These are phyloP conservation scores for Corella eumyota DNA, from an alignment of 23 tunicate species.

Conservation along the genomic window DNA sequence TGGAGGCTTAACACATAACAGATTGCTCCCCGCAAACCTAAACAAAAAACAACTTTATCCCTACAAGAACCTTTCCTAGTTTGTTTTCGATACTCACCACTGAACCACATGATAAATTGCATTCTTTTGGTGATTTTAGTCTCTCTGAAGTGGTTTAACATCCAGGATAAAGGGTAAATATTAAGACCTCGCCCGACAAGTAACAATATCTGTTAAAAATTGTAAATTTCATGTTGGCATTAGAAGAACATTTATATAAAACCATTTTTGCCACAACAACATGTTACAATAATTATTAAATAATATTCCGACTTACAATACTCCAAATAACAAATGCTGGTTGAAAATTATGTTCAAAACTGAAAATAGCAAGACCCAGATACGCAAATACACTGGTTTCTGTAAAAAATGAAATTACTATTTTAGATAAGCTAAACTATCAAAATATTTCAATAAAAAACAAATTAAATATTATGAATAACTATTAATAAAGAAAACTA, in stretches of 20 bases:
- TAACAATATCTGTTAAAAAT: constrained; percentile 35
- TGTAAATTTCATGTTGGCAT: background rate
- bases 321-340: constrained; percentile 99
- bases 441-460: too few species aligned
- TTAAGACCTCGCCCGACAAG: constrained; percentile 82
- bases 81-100: constrained; percentile 50
- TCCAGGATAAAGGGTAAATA: constrained; percentile 95
- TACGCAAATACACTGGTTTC: constrained; percentile 98
- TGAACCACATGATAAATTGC: constrained; percentile 99
- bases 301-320: constrained; percentile 58
- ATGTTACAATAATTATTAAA: background rate
- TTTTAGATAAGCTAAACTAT: too few species aligned
- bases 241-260: background rate
- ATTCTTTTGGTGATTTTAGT: constrained; percentile 89
- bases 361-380: constrained; percentile 94
- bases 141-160: constrained; percentile 87
- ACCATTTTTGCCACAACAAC: background rate
- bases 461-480: too few species aligned
- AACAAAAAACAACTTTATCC: background rate
- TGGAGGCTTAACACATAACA: constrained; percentile 88
- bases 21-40: constrained; percentile 93
- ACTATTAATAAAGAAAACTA: background rate
- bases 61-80: background rate
- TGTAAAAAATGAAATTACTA: constrained; percentile 23
- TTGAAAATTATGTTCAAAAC: constrained; percentile 87